Evolutionary conservation across 2,888 invertebrate genomes (phyloP).

Genomic region (Ferdinandea cuprea): DNA sequence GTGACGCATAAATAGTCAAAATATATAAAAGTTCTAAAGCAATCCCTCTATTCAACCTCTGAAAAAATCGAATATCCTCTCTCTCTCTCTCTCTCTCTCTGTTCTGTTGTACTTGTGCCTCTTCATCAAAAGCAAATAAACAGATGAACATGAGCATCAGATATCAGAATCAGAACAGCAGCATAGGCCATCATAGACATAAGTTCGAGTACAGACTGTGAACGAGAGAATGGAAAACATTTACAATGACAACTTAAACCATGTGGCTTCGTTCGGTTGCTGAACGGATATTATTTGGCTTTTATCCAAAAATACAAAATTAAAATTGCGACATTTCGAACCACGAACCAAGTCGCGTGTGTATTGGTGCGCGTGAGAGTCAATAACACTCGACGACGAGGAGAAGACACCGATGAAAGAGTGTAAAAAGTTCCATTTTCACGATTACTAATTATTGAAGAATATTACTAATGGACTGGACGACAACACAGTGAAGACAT

Average conservation of each 20-base stretch:
- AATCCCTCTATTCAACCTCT: constrained; percentile 33
- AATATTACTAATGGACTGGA: constrained; percentile 49
- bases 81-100: neutral
- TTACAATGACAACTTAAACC: constrained; percentile 39
- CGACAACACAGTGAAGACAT: neutral
- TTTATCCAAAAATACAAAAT: constrained; percentile 49
- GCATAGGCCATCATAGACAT: neutral
- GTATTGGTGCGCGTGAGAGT: constrained; percentile 1
- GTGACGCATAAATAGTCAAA: constrained; percentile 3
- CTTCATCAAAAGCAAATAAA: constrained; percentile 30
- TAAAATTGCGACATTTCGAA: constrained; percentile 63
- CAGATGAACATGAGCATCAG: constrained; percentile 1
- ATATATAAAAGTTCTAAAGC: constrained; percentile 16
- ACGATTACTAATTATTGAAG: constrained; percentile 52
- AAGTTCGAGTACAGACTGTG: neutral
- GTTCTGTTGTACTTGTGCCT: no score
- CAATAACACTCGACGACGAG: constrained; percentile 23
- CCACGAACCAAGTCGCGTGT: neutral
- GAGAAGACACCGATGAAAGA: constrained; percentile 38
- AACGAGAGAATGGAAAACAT: neutral
- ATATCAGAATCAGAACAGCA: no score
- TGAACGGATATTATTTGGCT: constrained; percentile 52
- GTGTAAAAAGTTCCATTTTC: constrained; percentile 44
- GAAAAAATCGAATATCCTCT: neutral
- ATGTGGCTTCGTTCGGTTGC: constrained; percentile 35